Conservation (phyloP, 2,797 vertebrate genomes). For the Allobates femoralis region DNA sequence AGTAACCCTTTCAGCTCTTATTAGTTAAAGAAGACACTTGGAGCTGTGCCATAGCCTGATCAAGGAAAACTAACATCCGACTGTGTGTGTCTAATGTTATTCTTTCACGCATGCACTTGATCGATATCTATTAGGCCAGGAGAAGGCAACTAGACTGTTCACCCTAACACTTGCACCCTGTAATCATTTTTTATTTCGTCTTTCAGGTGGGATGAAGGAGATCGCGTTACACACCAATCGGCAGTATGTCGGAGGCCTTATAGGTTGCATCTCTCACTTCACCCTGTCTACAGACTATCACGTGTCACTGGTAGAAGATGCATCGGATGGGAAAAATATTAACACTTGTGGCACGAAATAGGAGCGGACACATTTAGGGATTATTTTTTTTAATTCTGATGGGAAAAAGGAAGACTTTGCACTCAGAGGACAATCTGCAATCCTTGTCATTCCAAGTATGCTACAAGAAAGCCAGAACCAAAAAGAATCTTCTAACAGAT, state of each 20-base stretch:
- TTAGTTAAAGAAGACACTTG: too few relatives aligned
- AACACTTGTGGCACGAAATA: slow-evolving; percentile 91
- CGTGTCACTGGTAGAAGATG: slow-evolving; percentile 91
- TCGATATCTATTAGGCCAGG: too few relatives aligned
- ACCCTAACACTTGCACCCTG: too few relatives aligned
- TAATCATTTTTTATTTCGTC: slow-evolving; percentile 28
- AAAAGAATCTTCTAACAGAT: slow-evolving; percentile 37
- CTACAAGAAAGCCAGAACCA: slow-evolving; percentile 65
- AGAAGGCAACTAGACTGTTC: too few relatives aligned
- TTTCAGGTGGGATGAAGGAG: slow-evolving; percentile 94
- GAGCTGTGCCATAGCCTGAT: too few relatives aligned
- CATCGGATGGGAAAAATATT: slow-evolving; percentile 93
- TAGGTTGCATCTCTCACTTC: slow-evolving; percentile 96
- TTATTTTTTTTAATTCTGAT: slow-evolving; percentile 13
- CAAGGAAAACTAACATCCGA: too few relatives aligned
- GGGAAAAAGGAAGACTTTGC: slow-evolving; percentile 22
- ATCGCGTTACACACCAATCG: slow-evolving; percentile 92
- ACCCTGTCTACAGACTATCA: slow-evolving; percentile 96
- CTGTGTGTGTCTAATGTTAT: too few relatives aligned
- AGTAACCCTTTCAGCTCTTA: slow-evolving; percentile 63
- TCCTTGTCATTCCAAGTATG: slow-evolving; percentile 52
- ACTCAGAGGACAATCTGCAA: slow-evolving; percentile 18
- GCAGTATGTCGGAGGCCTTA: slow-evolving; percentile 87
- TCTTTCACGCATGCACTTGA: too few relatives aligned
- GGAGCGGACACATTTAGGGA: slow-evolving; percentile 41